Conservation (phyloP, 1,140 invertebrate species). For the Cherax destructor region DNA sequence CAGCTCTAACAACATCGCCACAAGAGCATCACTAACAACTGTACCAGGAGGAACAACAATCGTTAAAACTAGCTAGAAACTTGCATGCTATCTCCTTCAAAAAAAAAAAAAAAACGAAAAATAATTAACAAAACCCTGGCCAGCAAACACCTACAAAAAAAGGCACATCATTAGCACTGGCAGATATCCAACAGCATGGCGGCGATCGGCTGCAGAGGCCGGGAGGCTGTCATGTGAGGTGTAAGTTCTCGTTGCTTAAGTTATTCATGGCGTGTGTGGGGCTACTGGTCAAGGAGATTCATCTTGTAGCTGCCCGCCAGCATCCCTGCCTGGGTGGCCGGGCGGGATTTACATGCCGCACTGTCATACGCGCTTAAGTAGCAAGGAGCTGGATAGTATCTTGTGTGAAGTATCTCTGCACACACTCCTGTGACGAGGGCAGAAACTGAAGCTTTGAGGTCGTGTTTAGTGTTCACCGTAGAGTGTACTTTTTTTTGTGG, state of each 20-base stretch:
- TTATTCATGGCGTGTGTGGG: slow-evolving; percentile 8
- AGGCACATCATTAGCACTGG: not conserved
- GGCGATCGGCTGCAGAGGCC: not conserved
- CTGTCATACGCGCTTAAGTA: not conserved
- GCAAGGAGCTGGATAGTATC: too few species aligned
- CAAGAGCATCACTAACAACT: too few species aligned
- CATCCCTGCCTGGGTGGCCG: not conserved
- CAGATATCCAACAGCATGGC: not conserved
- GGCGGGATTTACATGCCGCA: not conserved
- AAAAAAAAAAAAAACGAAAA: not conserved
- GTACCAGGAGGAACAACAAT: too few species aligned
- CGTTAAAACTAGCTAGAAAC: too few species aligned
- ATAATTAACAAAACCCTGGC: not conserved
- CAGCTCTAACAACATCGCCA: too few species aligned
- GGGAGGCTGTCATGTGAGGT: not conserved
- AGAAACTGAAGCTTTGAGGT: too few species aligned
- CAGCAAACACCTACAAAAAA: not conserved
- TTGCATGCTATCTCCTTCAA: not conserved
- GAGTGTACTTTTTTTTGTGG: too few species aligned
- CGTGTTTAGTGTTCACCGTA: too few species aligned
- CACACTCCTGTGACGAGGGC: too few species aligned
- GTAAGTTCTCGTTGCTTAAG: slow-evolving; percentile 27
- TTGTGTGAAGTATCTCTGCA: too few species aligned
- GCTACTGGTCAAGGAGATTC: slow-evolving; percentile 7
- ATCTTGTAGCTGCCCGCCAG: not conserved